Base-by-base conservation (phyloP, 2,113 vertebrate species). In the Elanoides forficatus region DNA sequence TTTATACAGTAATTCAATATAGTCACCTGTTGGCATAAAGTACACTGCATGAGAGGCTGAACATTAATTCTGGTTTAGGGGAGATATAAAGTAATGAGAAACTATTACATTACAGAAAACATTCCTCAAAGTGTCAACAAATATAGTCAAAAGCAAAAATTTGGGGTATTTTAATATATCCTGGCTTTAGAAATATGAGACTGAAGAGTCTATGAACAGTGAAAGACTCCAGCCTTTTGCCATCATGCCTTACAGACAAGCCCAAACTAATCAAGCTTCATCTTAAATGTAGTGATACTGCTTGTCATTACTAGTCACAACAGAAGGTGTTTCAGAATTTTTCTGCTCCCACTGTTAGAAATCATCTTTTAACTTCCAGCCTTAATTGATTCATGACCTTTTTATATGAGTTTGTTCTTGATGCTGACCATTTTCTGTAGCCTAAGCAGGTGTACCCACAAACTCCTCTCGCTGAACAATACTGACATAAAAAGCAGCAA, bases 1-100 rank as follows among this genome's bases (percentile, higher is more conserved):
- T 89, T 95, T 95, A 85, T 72, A 53, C 16, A 82, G 52, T 47
- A 95, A 95, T 94, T 91, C 87, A 80, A n/a, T 83, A 82, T 8
- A 89, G 72, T 71, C 27, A 94, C 91, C 62, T 81, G 43, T 19
- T 92, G 75, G 90, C 80, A 85, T 53, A 56, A 71, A 81, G 29
- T 27, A 47, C 13, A 32, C 45, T 76, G 60, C 34, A 32, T 12
- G 38, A 92, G 59, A 91, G 22, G 32, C 18, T 75, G 65, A 86
- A 53, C 52, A 29, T 53, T 29, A 29, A 53, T 53, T 53, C 52
- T 29, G 52, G 52, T 53, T 53, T 53, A 53, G 26, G 52, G 52
- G 52, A 53, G 26, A 53, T 53, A 53, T 29, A 53, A 29, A 29
- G 52, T 53, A 53, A 53, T 34, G 47, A 96, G 50, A 94, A 93